Percentiles rank a stretch among this genome's conserved stretches.
Evolutionary conservation across 2,797 vertebrate species (phyloP).

Genomic region (Sylvia borin): DNA sequence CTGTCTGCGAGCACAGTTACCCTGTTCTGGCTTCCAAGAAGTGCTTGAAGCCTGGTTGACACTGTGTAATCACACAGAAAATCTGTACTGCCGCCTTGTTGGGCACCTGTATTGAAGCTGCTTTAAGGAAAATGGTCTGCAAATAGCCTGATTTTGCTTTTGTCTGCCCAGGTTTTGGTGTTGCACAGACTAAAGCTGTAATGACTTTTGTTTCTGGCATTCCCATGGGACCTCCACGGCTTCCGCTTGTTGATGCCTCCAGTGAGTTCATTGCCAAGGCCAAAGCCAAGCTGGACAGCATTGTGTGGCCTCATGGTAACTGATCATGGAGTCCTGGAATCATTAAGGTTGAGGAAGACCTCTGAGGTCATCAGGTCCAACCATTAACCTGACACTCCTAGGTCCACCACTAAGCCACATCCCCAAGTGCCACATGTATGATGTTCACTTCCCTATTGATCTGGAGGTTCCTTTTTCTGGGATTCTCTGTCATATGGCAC

Average conservation of each 20-base stretch:
- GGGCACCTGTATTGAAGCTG: not conserved
- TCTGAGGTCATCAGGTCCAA: not conserved
- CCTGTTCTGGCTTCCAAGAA: not conserved
- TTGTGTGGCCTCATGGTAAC: slow-evolving; percentile 4
- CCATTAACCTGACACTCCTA: not conserved
- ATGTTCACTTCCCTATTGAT: fast-evolving
- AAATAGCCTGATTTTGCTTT: not conserved
- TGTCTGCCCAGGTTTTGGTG: slow-evolving; percentile 82
- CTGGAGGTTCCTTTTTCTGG: not conserved
- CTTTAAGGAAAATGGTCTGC: not conserved
- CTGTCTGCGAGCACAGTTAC: not conserved
- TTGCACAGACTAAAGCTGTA: slow-evolving; percentile 91
- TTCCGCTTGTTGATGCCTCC: slow-evolving; percentile 81
- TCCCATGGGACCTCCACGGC: slow-evolving; percentile 88
- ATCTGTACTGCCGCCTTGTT: not conserved
- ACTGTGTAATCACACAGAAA: not conserved
- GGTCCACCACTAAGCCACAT: not conserved
- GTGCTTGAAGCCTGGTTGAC: not conserved
- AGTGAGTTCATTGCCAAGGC: slow-evolving; percentile 50
- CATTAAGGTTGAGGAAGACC: not conserved
- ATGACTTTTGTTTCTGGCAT: slow-evolving; percentile 88
- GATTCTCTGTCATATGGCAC: not conserved
- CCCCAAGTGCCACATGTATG: not conserved
- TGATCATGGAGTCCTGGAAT: not conserved
- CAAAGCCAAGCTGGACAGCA: slow-evolving; percentile 76